phyloP scores from a whole-genome alignment of 1,140 invertebrate genomes.

The Oscheius sp. region DNA sequence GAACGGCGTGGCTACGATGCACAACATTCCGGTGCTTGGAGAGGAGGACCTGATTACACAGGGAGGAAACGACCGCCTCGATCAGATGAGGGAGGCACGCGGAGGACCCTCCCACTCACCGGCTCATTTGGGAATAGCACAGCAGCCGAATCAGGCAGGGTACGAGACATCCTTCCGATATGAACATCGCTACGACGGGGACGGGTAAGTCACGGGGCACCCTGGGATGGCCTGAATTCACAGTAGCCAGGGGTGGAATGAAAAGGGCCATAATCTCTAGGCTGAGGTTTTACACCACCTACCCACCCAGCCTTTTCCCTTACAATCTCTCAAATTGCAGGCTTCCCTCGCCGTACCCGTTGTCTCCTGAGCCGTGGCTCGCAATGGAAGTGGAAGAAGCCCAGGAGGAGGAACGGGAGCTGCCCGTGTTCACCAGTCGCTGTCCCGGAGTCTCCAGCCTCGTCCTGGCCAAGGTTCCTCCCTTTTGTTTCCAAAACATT shows the following conservation, averaged over 20 bases:
- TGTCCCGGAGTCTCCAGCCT: background rate
- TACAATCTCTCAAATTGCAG: too few relatives aligned
- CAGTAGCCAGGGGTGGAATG: too few relatives aligned
- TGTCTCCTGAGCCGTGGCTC: background rate
- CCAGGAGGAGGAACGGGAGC: background rate
- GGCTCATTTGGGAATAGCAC: background rate
- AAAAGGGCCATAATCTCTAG: too few relatives aligned
- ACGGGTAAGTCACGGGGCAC: too few relatives aligned
- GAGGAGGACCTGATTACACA: constrained; percentile 21
- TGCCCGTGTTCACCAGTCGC: background rate
- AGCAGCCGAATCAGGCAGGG: background rate
- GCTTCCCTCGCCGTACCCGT: background rate
- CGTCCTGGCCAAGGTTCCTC: background rate
- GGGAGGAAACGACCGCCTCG: background rate
- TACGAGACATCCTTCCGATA: background rate
- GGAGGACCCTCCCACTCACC: background rate
- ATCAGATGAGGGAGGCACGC: constrained; percentile 4
- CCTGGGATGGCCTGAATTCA: too few relatives aligned
- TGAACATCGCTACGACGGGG: too few relatives aligned
- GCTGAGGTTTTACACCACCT: too few relatives aligned
- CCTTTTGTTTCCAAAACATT: constrained; percentile 3
- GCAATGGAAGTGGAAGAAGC: too few relatives aligned
- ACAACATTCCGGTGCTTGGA: constrained; percentile 10
- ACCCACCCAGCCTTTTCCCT: too few relatives aligned
- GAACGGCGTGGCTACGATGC: constrained; percentile 7